These are phyloP conservation scores for Drosophila anomelani DNA, from an alignment of 2,888 invertebrate species.

Conservation along the genomic window DNA sequence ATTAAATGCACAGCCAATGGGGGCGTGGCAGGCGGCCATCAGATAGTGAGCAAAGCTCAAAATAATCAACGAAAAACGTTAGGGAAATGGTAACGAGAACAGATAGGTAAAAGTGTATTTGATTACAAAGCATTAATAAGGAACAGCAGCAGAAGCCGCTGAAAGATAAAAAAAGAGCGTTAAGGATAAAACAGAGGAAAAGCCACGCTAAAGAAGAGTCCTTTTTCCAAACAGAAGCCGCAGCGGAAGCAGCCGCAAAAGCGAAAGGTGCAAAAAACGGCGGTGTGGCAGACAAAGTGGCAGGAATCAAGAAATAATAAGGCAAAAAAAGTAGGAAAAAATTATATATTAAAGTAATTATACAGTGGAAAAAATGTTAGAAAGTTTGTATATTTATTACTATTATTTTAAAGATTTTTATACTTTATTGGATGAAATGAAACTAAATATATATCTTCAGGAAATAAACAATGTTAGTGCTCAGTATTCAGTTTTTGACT, in stretches of 20 bases:
- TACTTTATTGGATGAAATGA: too few relatives aligned
- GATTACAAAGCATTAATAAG: constrained; percentile 71
- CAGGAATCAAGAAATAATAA: constrained; percentile 64
- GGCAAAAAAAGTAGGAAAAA: constrained; percentile 41
- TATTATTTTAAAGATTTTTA: neutral
- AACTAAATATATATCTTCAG: too few relatives aligned
- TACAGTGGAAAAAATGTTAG: neutral
- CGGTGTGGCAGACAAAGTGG: constrained; percentile 7
- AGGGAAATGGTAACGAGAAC: constrained; percentile 8
- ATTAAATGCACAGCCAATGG: constrained; percentile 66
- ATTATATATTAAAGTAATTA: constrained; percentile 13
- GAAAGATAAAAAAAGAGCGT: constrained; percentile 10
- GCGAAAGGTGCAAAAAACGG: constrained; percentile 40
- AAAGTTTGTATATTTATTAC: neutral
- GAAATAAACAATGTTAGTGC: too few relatives aligned
- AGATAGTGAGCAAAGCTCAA: constrained; percentile 50
- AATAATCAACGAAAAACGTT: constrained; percentile 32
- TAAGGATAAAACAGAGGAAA: constrained; percentile 36
- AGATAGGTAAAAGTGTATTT: constrained; percentile 55
- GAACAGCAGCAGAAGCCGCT: constrained; percentile 22
- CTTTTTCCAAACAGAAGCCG: constrained; percentile 33
- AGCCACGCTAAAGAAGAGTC: constrained; percentile 22
- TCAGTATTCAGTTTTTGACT: too few relatives aligned
- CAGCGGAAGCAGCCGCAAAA: constrained; percentile 25
- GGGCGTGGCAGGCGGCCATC: constrained; percentile 45